Conservation (phyloP, 2,888 invertebrate genomes). For the Epirrhoe alternata region DNA sequence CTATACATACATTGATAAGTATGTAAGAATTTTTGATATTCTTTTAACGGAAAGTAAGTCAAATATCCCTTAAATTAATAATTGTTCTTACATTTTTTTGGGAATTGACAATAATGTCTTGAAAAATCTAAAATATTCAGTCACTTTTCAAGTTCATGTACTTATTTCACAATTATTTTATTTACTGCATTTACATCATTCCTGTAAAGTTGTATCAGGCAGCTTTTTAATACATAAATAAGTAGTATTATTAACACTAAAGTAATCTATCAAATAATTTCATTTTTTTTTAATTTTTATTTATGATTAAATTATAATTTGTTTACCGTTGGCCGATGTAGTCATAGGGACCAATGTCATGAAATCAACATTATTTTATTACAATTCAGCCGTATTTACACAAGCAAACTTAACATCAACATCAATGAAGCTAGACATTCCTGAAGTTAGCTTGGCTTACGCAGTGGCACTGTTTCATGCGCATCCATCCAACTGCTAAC, state of each 20-base stretch:
- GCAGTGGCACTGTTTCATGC: too few relatives aligned
- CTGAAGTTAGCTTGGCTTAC: too few relatives aligned
- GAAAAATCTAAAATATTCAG: not conserved
- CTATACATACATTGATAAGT: not conserved
- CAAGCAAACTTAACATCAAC: not conserved
- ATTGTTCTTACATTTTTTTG: constrained; percentile 7
- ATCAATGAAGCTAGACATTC: not conserved
- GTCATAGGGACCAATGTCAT: constrained; percentile 63
- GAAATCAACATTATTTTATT: not conserved
- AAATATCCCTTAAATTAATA: not conserved
- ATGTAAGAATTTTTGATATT: not conserved
- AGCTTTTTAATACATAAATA: constrained; percentile 43
- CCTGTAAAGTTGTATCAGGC: constrained; percentile 57
- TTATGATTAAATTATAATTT: not conserved
- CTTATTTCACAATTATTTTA: constrained; percentile 19
- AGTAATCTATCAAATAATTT: constrained; percentile 4
- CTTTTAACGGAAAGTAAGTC: not conserved
- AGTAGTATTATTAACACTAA: constrained; percentile 3
- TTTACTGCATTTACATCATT: constrained; percentile 48
- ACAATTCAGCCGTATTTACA: not conserved
- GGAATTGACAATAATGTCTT: constrained; percentile 24
- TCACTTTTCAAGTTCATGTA: constrained; percentile 13
- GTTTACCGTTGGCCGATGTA: constrained; percentile 19
- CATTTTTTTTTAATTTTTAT: constrained; percentile 9
- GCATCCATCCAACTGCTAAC: too few relatives aligned